Conservation (phyloP, 2,888 invertebrate species). For the Drosophila anomalipes region DNA sequence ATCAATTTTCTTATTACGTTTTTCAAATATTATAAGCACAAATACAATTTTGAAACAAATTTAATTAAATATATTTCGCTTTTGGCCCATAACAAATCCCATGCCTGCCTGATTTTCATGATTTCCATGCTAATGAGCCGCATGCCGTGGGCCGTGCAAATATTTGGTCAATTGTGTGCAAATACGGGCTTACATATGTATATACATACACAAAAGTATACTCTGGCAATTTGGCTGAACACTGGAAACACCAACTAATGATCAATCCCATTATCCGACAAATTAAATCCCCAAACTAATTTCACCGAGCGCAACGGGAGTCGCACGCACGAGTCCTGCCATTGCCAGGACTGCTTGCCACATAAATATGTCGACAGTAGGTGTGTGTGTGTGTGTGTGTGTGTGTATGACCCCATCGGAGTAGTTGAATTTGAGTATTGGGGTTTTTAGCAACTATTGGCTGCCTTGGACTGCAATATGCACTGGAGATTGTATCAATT, state of each 20-base stretch:
- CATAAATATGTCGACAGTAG: neutral
- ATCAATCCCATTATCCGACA: constrained; percentile 58
- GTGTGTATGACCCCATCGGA: neutral
- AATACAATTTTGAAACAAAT: neutral
- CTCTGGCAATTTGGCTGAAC: neutral
- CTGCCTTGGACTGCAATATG: constrained; percentile 48
- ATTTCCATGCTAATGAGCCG: constrained; percentile 18
- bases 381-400: neutral
- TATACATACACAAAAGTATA: neutral
- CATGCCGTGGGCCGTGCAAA: constrained; percentile 8
- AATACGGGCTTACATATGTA: neutral
- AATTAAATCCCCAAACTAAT: constrained; percentile 71
- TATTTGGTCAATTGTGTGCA: constrained; percentile 33
- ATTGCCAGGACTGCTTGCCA: neutral
- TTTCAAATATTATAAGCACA: neutral
- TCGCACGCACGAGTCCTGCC: constrained; percentile 29
- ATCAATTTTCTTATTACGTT: neutral
- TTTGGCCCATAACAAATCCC: neutral
- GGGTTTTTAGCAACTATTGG: constrained; percentile 40
- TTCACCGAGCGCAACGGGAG: constrained; percentile 45
- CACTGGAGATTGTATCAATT: constrained; percentile 72
- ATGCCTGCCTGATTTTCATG: neutral
- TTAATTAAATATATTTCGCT: constrained; percentile 4
- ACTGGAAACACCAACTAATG: constrained; percentile 58
- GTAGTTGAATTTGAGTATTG: constrained; percentile 35